Conservation (phyloP, 1,140 invertebrate genomes). For the Halictus rubicundus region DNA sequence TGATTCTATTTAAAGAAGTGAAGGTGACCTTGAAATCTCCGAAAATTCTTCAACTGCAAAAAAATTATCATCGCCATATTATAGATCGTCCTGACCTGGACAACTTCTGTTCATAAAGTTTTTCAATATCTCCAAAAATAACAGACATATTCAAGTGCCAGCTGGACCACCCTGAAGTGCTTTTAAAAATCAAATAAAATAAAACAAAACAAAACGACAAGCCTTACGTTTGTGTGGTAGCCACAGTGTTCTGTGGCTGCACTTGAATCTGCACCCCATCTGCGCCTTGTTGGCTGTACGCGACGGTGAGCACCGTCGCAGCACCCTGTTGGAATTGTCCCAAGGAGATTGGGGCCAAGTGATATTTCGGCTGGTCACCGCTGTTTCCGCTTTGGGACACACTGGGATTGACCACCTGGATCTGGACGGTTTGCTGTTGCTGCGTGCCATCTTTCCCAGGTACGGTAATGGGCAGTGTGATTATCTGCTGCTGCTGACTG, state of each 20-base stretch:
- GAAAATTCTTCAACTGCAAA: no score
- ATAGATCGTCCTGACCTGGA: no score
- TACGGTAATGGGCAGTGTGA: slow-evolving; percentile 88
- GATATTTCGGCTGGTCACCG: slow-evolving; percentile 85
- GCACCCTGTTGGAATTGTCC: slow-evolving; percentile 81
- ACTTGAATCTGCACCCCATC: slow-evolving; percentile 82
- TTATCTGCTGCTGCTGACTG: slow-evolving; percentile 83
- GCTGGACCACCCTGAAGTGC: no score
- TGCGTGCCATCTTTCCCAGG: slow-evolving; percentile 87
- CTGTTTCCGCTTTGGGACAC: slow-evolving; percentile 79
- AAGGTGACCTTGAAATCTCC: no score
- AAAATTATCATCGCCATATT: no score
- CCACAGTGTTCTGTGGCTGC: slow-evolving; percentile 79
- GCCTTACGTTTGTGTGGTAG: slow-evolving; percentile 79
- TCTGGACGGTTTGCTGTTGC: slow-evolving; percentile 88
- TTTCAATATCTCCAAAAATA: no score
- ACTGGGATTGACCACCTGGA: slow-evolving; percentile 86
- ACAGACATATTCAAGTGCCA: no score
- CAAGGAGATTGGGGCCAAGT: slow-evolving; percentile 84
- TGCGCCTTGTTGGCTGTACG: slow-evolving; percentile 83
- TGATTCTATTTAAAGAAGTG: no score
- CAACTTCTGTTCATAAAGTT: no score
- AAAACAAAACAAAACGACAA: background rate
- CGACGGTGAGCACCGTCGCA: slow-evolving; percentile 86
- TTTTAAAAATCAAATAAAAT: no score